phyloP scores from a whole-genome alignment of 1,140 invertebrate genomes.

The Heliconius hewitsoni region DNA sequence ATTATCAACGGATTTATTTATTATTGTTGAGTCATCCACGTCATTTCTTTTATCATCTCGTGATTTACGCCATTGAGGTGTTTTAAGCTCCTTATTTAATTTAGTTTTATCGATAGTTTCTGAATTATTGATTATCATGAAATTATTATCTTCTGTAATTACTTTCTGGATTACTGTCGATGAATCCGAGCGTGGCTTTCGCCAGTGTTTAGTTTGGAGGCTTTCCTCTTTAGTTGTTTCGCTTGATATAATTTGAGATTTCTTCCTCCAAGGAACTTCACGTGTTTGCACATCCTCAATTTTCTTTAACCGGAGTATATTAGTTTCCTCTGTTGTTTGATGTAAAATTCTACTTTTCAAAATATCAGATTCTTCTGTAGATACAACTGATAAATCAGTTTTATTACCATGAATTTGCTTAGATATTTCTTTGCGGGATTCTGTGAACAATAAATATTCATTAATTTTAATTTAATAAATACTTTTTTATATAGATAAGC shows the following conservation, averaged over 20 bases:
- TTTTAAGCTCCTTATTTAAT: not conserved
- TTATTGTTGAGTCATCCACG: not conserved
- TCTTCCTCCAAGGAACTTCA: conserved; percentile 66
- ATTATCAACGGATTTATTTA: conserved; percentile 17
- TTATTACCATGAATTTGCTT: conserved; percentile 54
- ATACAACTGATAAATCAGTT: conserved; percentile 41
- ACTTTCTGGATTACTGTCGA: conserved; percentile 32
- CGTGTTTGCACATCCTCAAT: conserved; percentile 58
- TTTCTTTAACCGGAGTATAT: conserved; percentile 62
- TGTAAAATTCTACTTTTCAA: conserved; percentile 47
- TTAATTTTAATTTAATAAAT: not conserved
- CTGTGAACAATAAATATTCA: conserved; percentile 48
- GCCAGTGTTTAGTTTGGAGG: conserved; percentile 60
- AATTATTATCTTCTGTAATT: conserved; percentile 44
- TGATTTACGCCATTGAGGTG: not conserved
- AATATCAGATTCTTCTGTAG: conserved; percentile 39
- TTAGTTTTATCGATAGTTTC: conserved; percentile 16
- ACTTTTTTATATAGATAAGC: not conserved
- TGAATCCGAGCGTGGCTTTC: conserved; percentile 49
- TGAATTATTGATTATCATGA: conserved; percentile 34
- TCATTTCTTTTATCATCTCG: conserved; percentile 1
- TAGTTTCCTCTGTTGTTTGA: conserved; percentile 66
- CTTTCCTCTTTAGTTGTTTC: conserved; percentile 42
- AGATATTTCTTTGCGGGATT: conserved; percentile 45
- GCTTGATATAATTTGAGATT: conserved; percentile 28